Conservation (phyloP, 2,888 invertebrate genomes). For the Chalcosyrphus nemorum region DNA sequence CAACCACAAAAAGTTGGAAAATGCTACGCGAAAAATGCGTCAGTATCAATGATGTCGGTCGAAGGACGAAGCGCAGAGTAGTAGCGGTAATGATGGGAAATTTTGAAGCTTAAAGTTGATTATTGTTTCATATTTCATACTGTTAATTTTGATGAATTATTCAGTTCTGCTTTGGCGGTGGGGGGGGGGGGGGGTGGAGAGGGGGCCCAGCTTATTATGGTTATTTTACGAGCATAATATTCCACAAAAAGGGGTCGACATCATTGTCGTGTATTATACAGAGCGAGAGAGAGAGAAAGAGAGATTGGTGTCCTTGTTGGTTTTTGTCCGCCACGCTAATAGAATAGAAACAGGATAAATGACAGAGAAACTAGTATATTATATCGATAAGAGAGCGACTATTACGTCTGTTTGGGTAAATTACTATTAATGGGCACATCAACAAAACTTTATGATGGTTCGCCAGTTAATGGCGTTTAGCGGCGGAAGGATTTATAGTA, state of each 20-base stretch:
- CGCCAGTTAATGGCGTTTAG: not conserved
- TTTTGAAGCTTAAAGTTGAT: slow-evolving; percentile 47
- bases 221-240: slow-evolving; percentile 1
- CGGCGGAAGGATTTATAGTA: not conserved
- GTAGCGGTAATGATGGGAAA: slow-evolving; percentile 19
- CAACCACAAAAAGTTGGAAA: slow-evolving; percentile 29
- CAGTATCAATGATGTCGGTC: not conserved
- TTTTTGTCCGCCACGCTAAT: not conserved
- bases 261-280: not conserved
- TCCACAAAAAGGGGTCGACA: not conserved
- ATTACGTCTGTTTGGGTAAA: not conserved
- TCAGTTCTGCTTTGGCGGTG: slow-evolving; percentile 36
- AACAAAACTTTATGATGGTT: not conserved
- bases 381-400: slow-evolving; percentile 15
- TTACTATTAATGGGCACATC: slow-evolving; percentile 3
- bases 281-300: too few relatives aligned
- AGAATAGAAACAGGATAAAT: slow-evolving; percentile 15
- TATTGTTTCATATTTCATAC: slow-evolving; percentile 58
- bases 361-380: not conserved
- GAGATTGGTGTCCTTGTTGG: not conserved
- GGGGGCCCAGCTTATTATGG: slow-evolving; percentile 21
- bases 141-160: slow-evolving; percentile 64
- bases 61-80: not conserved
- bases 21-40: not conserved
- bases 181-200: not conserved